Evolutionary conservation across 2,888 invertebrate genomes (phyloP), one percentile per base, ranked within the genome.

Genomic region (Linyphia triangularis): DNA sequence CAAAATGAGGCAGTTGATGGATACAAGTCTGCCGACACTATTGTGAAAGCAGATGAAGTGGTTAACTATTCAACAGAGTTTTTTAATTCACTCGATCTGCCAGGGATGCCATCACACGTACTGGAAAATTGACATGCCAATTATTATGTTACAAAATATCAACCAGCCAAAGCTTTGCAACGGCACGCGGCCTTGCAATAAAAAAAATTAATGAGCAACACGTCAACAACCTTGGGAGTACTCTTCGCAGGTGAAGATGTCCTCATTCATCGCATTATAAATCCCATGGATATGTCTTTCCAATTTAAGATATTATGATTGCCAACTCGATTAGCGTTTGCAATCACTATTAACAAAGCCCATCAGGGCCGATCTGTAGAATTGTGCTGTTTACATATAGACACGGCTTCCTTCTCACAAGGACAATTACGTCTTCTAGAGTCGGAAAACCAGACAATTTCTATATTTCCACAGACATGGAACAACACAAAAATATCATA

Each of bases 391-490:
- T 37, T 90, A 30, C 10, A 89, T 90, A 57, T 90, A 24, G 4
- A 65, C 26, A 6, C 75, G 85, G 59, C 10, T 77, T 83, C n/a
- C 91, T 92, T 85, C n/a, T 77, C 91, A 0, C 91, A 91, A 86
- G 91, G 91, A 1, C 91, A 92, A 70, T 85, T 92, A 9, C 91
- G 91, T 88, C 26, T 69, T 79, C 28, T 69, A 65, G 30, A 67
- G 67, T 40, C 6, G 22, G 22, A 19, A 37, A 33, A 69, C 37
- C n/a, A 78, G 65, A 65, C 0, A 24, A 65, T 78, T 10, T 78
- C 0, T 63, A 24, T 65, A 65, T 40, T n/a, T 78, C 16, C 40
- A 26, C 30, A 65, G 33, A 30, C 19, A 61, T 40, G 13, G 40
- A n/a, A 37, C 63, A 24, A 26, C 22, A 2, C 22, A 78, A 26